A percentile compares a stretch with the other conserved stretches of the same genome.
Evolutionary conservation across 2,113 vertebrate species (phyloP).

Genomic region (Hepsetus odoe): DNA sequence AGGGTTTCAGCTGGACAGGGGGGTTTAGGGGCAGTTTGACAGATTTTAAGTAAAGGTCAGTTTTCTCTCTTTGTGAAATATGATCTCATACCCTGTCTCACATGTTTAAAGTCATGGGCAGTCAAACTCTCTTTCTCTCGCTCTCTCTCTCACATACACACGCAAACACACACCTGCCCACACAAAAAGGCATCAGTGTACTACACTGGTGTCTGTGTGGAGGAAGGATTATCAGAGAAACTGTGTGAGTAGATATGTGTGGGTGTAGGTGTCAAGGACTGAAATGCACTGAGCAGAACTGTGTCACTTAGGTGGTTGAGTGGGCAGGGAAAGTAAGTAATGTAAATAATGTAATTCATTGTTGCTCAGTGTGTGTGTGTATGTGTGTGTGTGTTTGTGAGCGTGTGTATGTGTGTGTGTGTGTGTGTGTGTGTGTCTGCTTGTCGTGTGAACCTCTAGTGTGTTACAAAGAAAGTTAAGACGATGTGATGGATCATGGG

Average conservation of each 20-base stretch:
- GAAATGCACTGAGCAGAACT: conserved; percentile 16
- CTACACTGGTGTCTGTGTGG: conserved; percentile 33
- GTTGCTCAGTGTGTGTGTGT: conserved; percentile 12
- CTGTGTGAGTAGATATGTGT: not conserved
- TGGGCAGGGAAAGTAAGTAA: not conserved
- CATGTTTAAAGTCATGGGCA: conserved; percentile 75
- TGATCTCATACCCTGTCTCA: conserved; percentile 64
- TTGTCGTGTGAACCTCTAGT: too few relatives aligned
- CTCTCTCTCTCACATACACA: too few relatives aligned
- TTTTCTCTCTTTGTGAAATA: conserved; percentile 30
- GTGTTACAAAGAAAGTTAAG: too few relatives aligned
- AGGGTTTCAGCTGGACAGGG: too few relatives aligned
- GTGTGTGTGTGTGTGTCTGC: conserved; percentile 1
- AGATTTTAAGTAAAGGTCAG: conserved; percentile 19
- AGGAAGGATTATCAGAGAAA: conserved; percentile 40
- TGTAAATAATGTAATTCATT: too few relatives aligned
- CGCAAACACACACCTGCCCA: conserved; percentile 34
- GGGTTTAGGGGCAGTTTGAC: too few relatives aligned
- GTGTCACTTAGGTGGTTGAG: not conserved
- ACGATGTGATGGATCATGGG: not conserved
- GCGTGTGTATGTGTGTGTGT: not conserved
- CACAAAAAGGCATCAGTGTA: conserved; percentile 44
- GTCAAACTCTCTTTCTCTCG: too few relatives aligned
- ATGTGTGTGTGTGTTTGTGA: conserved; percentile 6
- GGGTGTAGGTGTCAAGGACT: conserved; percentile 38